Base-by-base conservation (phyloP, 2,888 invertebrate genomes). In the Zaprionus lineosus region DNA sequence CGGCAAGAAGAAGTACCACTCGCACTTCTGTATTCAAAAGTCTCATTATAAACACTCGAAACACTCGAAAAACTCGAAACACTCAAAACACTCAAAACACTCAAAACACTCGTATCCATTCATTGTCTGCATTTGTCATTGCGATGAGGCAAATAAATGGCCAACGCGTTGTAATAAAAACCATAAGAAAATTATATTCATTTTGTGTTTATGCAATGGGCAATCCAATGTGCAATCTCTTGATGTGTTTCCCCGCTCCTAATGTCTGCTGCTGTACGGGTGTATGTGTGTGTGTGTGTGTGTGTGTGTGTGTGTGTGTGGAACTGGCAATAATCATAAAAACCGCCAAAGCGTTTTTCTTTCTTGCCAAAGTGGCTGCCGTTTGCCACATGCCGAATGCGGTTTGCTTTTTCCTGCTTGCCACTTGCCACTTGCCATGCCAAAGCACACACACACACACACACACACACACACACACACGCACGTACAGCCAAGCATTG, bases 291-390 rank as follows among this genome's bases (percentile, higher is more conserved):
- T 14, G 12, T 37, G 9, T 51, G 9, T 44, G 14, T 18, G 11
- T 50, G 9, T 41, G 4, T 52, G 24, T 55, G 33, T 44, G 36
- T 56, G 29, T 69, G 44, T 64, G 28, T 43, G 40, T 53, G 26
- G 51, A 51, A 36, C 36, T 55, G 59, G 78, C 78, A 78, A 78
- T 78, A 78, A 84, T 82, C 83, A 82, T 84, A 78, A 78, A 82
- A 82, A 77, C 71, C 84, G 64, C 74, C 67, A 74, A 77, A 84
- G 63, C 57, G 70, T 53, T 77, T 72, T 75, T 68, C 58, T 58
- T 68, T 74, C 26, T 55, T 58, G 58, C 55, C 53, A 64, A 60
- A 57, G 52, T 52, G 33, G 36, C 53, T 58, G 71, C 43, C 48
- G 47, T 18, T 19, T 19, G 44, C 33, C 24, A 5, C 26, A 19